These are phyloP conservation scores for Onychostruthus taczanowskii DNA, from an alignment of 2,113 vertebrate genomes.

Conservation along the genomic window DNA sequence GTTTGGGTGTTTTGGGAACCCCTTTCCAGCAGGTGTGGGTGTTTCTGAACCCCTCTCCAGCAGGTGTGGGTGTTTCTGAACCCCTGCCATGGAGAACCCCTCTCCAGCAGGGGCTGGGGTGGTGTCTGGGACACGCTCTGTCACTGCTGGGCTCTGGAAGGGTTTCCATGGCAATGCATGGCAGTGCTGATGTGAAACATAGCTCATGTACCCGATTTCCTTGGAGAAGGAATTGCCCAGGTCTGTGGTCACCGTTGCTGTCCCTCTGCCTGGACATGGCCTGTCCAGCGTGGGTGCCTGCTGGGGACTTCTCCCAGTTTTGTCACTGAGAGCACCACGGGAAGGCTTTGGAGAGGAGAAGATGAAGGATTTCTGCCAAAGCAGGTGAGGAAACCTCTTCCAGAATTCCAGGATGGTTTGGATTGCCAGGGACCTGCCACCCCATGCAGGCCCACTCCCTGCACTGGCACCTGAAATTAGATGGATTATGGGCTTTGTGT, in stretches of 20 bases:
- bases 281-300: fast-evolving
- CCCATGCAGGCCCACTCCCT: background rate
- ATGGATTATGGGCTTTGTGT: fast-evolving
- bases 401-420: background rate
- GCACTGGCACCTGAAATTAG: background rate
- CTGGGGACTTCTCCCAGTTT: background rate
- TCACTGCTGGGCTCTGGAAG: fast-evolving
- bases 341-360: background rate
- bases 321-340: fast-evolving
- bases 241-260: fast-evolving
- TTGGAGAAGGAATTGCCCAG: background rate
- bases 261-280: background rate
- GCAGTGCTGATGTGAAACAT: background rate
- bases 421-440: too few relatives aligned
- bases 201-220: fast-evolving
- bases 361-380: background rate
- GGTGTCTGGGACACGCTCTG: fast-evolving
- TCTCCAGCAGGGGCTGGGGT: background rate
- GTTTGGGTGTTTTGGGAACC: background rate
- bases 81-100: background rate
- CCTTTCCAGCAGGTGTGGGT: background rate
- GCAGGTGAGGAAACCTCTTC: background rate
- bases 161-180: fast-evolving
- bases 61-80: background rate
- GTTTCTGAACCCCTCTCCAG: background rate